These are phyloP conservation scores for Pogonognathellus flavescens DNA, from an alignment of 1,140 invertebrate genomes.

Conservation along the genomic window DNA sequence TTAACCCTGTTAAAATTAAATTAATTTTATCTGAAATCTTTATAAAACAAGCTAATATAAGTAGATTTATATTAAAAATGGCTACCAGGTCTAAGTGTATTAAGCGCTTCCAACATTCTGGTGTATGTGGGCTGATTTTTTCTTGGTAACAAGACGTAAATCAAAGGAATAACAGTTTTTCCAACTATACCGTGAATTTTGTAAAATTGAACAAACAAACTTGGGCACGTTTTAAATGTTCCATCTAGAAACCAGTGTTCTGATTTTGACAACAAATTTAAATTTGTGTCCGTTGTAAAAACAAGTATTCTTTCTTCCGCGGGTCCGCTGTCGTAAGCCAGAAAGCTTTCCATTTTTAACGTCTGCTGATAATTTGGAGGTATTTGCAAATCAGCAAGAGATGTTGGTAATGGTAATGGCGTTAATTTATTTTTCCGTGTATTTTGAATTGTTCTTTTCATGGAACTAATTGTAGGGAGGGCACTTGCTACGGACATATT, in stretches of 20 bases:
- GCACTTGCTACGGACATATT: background rate
- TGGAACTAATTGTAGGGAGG: background rate
- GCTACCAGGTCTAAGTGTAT: background rate
- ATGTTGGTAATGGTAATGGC: background rate
- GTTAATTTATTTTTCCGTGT: background rate
- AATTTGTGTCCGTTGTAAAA: background rate
- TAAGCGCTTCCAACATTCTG: background rate
- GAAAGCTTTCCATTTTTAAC: background rate
- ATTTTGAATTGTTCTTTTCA: background rate
- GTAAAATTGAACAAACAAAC: slow-evolving; percentile 36
- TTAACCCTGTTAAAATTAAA: background rate
- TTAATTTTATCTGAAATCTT: background rate
- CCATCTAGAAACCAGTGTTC: slow-evolving; percentile 49
- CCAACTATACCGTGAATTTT: slow-evolving; percentile 28
- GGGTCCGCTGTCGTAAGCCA: background rate
- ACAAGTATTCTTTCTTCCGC: background rate
- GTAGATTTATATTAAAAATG: background rate
- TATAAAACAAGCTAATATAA: background rate
- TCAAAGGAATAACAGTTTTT: background rate
- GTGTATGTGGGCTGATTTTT: background rate
- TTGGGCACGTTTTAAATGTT: slow-evolving; percentile 45
- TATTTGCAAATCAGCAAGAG: background rate
- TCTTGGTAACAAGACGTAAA: slow-evolving; percentile 3
- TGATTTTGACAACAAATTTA: background rate
- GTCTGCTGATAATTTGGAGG: background rate